Base-by-base conservation (phyloP, 2,797 vertebrate genomes). In the Gymnoscopelus microlampas region DNA sequence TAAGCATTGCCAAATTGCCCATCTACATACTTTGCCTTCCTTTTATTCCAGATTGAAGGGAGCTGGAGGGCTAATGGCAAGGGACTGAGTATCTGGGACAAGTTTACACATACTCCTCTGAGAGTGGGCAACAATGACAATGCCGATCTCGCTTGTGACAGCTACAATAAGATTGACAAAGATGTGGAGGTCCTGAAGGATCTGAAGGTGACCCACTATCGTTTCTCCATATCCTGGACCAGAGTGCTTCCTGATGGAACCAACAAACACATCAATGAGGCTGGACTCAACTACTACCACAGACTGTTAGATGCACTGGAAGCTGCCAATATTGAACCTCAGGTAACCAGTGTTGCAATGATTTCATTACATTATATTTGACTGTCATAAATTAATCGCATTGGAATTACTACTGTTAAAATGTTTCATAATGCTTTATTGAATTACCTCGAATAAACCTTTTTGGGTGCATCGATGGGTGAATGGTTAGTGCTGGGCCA, bases 81-180 rank as follows among this genome's bases (percentile, higher is more conserved):
- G 93, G 96, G 97, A 66, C 93, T 99, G 11, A 98, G 97, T 60
- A 97, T 99, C 73, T 99, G 98, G 98, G 98, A 99, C 85, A 94
- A 83, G 0, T 99, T 93, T 84, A 56, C 96, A 71, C 97, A 99
- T 77, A 97, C 96, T 11, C 94, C 96, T 2, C 87, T 96, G 53
- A 93, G 64, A 79, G 71, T 98, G 0, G 84, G 57, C 12, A 91
- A 95, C 0, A 88, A 94, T n/a, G 95, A 95, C 32, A 94, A 79
- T 0, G 98, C 96, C 26, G 97, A 99, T n/a, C 81, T 97, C 64
- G 95, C 97, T n/a, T 99, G 98, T n/a, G 91, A 98, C 90, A 99
- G 97, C 87, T 99, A 98, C 82, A 93, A 98, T 85, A 98, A 92
- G 87, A 86, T 96, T 4, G 84, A 94, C 0, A 95, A 96, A 73